Conservation (phyloP, 2,797 vertebrate genomes). For the Florisuga fusca region DNA sequence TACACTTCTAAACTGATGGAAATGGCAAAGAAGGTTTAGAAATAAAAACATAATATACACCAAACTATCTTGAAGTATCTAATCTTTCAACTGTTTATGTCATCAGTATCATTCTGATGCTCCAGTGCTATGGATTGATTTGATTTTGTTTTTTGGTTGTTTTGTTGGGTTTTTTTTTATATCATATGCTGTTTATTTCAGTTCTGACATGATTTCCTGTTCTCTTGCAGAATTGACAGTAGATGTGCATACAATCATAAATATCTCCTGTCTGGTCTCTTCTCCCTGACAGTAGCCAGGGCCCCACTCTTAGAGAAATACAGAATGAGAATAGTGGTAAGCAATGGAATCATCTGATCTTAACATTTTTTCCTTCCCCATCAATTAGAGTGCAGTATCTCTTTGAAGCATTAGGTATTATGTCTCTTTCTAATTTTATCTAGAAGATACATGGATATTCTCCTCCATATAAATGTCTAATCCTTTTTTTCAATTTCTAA, state of each 20-base stretch:
- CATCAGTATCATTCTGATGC: neutral
- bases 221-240: neutral
- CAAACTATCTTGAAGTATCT: neutral
- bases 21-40: neutral
- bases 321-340: neutral
- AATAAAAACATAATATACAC: neutral
- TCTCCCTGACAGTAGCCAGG: neutral
- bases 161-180: too few relatives aligned
- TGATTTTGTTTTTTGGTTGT: fast-evolving
- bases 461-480: neutral
- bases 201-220: neutral
- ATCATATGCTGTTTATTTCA: neutral
- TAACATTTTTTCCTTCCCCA: neutral
- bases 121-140: neutral
- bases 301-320: neutral
- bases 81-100: neutral
- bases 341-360: neutral
- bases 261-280: neutral
- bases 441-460: neutral
- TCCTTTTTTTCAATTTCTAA: neutral
- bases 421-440: neutral
- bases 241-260: neutral
- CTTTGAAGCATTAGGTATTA: neutral
- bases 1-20: neutral
- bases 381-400: neutral